Base-by-base conservation (phyloP, 2,113 vertebrate genomes). In the Sterrhoptilus dennistouni region DNA sequence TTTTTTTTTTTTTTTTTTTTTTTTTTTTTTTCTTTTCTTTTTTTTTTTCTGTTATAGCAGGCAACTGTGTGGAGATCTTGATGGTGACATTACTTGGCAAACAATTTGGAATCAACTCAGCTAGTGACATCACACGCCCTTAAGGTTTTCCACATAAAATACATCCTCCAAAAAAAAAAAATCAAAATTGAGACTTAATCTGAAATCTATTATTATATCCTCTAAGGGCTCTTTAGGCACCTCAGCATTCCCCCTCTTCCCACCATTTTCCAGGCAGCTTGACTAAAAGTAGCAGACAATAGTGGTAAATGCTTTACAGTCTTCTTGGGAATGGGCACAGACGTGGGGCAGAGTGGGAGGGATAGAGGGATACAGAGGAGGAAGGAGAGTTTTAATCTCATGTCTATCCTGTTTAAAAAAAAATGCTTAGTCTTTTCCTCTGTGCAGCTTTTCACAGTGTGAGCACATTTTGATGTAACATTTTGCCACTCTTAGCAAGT, bases 111-210 rank as follows among this genome's bases (percentile, higher is more conserved):
- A 92, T 87, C 38, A 61, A 83, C 82, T 98, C 97, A 98, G 31
- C 35, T 9, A 94, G 95, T 98, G 98, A 98, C 97, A 97, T 98
- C 98, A 98, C 89, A 80, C 83, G 92, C 92, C 97, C 97, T 97
- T 97, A 98, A 97, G 93, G 79, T 98, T 98, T 98, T 98, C 97
- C 97, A 98, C 89, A 96, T 97, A 97, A 98, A 98, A 93, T 50
- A 38, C 47, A 10, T 95, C 63, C 82, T 97, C 96, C 94, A 97
- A 96, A 79, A 42, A 96, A 54, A 50, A 49, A 49, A 49, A 3
- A 49, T 49, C 47, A 16, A 95, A 97, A 90, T 79, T 36, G 61
- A 96, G 63, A 68, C 90, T 95, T 96, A 89, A 97, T 97, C 96
- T 97, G 87, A 98, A 97, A 98, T 96, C 87, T 93, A 69, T 97